Conservation (phyloP, 2,888 invertebrate species). For the Amphiduros pacificus region DNA sequence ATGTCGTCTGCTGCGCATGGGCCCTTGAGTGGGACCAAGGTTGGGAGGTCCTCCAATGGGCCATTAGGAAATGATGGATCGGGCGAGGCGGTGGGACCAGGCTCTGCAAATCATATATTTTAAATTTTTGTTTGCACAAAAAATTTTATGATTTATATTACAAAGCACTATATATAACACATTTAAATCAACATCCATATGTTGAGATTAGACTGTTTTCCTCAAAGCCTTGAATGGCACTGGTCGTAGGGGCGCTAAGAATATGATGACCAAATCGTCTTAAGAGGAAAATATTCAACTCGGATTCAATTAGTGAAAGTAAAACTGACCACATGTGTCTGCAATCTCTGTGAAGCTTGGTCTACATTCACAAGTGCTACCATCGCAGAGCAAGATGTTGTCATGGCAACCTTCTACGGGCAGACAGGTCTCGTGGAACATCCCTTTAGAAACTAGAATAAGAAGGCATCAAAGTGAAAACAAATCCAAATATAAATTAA, state of each 20-base stretch:
- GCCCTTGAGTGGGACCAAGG: constrained; percentile 14
- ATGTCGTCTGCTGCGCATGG: constrained; percentile 17
- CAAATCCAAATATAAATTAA: neutral
- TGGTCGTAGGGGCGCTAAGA: no score
- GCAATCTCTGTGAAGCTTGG: constrained; percentile 3
- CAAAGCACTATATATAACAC: no score
- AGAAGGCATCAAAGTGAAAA: neutral
- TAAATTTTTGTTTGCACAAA: no score
- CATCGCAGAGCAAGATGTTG: constrained; percentile 19
- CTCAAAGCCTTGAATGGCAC: no score
- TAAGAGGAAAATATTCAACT: no score
- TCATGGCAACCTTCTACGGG: constrained; percentile 19
- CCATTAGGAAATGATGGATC: neutral
- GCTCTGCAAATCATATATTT: no score
- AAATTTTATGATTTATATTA: no score
- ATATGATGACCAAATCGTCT: no score
- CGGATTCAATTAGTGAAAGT: no score
- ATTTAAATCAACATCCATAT: no score
- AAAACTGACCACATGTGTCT: constrained; percentile 21
- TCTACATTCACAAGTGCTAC: constrained; percentile 20
- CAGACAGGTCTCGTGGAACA: constrained; percentile 21
- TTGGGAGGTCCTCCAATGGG: neutral
- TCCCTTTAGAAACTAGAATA: constrained; percentile 17
- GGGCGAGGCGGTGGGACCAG: neutral
- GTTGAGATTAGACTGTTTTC: no score